Conservation (phyloP, 1,140 invertebrate species). For the Polypedilum vanderplanki region DNA sequence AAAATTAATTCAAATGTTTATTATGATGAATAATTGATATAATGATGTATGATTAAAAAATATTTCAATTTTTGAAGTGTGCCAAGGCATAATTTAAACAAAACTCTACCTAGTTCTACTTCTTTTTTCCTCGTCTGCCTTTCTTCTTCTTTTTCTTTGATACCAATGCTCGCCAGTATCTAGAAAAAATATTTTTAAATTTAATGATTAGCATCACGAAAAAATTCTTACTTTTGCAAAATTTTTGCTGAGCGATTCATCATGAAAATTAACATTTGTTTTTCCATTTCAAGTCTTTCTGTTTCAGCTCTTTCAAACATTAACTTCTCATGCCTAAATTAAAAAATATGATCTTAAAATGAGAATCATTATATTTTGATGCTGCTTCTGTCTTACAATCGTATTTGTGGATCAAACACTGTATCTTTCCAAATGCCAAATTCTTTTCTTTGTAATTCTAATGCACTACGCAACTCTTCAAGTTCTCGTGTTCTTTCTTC, state of each 20-base stretch:
- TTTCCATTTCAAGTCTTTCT: slow-evolving; percentile 15
- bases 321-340: slow-evolving; percentile 14
- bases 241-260: slow-evolving; percentile 29
- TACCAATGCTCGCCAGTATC: not conserved
- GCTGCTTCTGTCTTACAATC: not conserved
- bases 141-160: slow-evolving; percentile 20
- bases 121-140: not conserved
- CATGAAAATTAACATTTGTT: slow-evolving; percentile 29
- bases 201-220: not conserved
- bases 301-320: slow-evolving; percentile 29
- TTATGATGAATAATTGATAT: too few relatives aligned
- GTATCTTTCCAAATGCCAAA: not conserved
- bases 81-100: too few relatives aligned
- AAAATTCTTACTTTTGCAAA: slow-evolving; percentile 27
- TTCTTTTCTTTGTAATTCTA: slow-evolving; percentile 22
- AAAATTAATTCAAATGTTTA: too few relatives aligned
- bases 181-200: not conserved
- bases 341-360: not conserved
- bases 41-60: too few relatives aligned
- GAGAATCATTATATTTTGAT: not conserved
- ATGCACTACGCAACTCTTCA: not conserved
- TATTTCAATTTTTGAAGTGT: too few relatives aligned
- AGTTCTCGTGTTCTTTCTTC: slow-evolving; percentile 26
- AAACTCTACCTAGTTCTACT: not conserved
- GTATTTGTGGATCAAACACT: slow-evolving; percentile 16